Percentiles rank a stretch among this genome's conserved stretches.
phyloP scores from a whole-genome alignment of 2,113 vertebrate species.

The Cryptotis parvus region DNA sequence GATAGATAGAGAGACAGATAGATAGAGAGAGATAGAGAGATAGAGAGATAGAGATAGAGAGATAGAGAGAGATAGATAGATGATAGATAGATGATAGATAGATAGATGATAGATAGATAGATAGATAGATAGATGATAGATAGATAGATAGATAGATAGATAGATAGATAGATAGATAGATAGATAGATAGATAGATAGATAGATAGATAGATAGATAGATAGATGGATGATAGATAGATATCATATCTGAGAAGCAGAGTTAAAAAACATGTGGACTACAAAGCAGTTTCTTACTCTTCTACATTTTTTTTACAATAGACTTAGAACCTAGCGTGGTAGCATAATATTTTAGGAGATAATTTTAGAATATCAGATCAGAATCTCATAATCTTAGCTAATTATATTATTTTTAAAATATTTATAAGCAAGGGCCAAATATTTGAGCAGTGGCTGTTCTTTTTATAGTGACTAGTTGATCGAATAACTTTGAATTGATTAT shows the following conservation, averaged over 20 bases:
- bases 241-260: background rate
- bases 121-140: too few species aligned
- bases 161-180: too few species aligned
- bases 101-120: too few species aligned
- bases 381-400: background rate
- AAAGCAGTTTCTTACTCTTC: background rate
- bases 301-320: background rate
- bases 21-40: too few species aligned
- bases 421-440: background rate
- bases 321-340: background rate
- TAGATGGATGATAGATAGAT: too few species aligned
- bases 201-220: too few species aligned
- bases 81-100: too few species aligned
- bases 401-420: background rate
- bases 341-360: background rate
- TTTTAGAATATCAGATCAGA: background rate
- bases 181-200: too few species aligned
- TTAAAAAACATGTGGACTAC: background rate
- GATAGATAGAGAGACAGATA: too few species aligned
- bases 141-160: too few species aligned
- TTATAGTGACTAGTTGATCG: background rate
- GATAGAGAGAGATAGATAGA: too few species aligned
- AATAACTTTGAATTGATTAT: background rate
- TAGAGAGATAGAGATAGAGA: too few species aligned
- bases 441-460: background rate